Conservation (phyloP, 2,113 vertebrate genomes). For the Ophthalmolycus amberensis region DNA sequence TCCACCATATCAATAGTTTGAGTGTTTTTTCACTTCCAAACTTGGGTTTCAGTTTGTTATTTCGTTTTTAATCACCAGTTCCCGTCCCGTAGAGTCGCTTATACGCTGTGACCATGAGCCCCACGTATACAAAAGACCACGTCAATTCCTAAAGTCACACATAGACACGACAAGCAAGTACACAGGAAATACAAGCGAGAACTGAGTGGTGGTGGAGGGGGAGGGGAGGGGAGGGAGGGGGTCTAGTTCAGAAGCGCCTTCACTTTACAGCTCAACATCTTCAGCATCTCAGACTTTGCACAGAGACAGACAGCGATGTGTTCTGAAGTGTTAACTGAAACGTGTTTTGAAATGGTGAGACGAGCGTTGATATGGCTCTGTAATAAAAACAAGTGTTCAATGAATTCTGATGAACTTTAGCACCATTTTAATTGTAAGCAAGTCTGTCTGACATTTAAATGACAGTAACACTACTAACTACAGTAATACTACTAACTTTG, state of each 20-base stretch:
- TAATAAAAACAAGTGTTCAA: background rate
- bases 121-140: background rate
- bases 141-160: slow-evolving; percentile 10
- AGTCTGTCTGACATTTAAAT: background rate
- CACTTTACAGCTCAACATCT: slow-evolving; percentile 78
- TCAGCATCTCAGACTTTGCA: slow-evolving; percentile 61
- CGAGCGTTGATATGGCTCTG: too few relatives aligned
- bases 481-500: background rate
- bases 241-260: slow-evolving; percentile 74
- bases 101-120: background rate
- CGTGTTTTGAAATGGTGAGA: background rate
- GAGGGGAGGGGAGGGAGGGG: too few relatives aligned
- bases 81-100: too few relatives aligned
- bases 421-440: background rate
- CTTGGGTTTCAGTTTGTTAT: background rate
- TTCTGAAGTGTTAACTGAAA: background rate
- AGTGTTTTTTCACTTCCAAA: background rate
- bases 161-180: background rate
- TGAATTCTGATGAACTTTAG: background rate
- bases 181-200: slow-evolving; percentile 8
- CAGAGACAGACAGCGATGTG: background rate
- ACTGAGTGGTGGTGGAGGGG: background rate
- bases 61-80: too few relatives aligned
- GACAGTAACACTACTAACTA: background rate
- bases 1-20: background rate